Percentiles rank a stretch among this genome's conserved stretches.
Conservation (phyloP, 2,888 invertebrate genomes). For the Patella caerulea region DNA sequence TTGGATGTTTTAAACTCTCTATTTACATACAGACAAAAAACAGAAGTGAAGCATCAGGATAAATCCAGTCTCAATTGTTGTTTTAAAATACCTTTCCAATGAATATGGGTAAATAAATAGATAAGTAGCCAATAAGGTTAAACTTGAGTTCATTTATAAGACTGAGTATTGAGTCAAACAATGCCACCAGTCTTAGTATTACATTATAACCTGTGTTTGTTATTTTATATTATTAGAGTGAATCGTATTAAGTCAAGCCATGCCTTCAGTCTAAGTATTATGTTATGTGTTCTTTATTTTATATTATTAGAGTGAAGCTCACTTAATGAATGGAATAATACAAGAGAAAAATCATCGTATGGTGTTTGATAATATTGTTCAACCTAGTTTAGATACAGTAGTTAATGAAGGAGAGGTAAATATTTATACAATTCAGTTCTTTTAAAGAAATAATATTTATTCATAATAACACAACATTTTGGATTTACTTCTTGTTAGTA, state of each 20-base stretch:
- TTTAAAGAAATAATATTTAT: not conserved
- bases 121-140: no score
- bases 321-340: slow-evolving; percentile 86
- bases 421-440: not conserved
- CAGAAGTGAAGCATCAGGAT: no score
- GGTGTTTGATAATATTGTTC: slow-evolving; percentile 86
- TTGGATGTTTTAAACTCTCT: no score
- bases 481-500: no score
- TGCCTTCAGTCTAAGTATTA: no score
- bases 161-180: no score
- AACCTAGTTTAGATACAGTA: slow-evolving; percentile 87
- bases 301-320: slow-evolving; percentile 80
- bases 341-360: slow-evolving; percentile 85
- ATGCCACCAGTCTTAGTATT: no score
- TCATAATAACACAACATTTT: not conserved
- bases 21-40: no score
- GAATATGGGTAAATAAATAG: no score
- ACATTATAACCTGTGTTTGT: not conserved
- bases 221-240: slow-evolving; percentile 75
- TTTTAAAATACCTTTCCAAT: no score
- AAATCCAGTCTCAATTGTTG: no score
- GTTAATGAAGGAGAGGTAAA: slow-evolving; percentile 87
- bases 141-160: no score
- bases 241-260: slow-evolving; percentile 69
- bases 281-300: not conserved